Evolutionary conservation across 1,140 invertebrate genomes (phyloP).

Genomic region (Riptortus pedestris): DNA sequence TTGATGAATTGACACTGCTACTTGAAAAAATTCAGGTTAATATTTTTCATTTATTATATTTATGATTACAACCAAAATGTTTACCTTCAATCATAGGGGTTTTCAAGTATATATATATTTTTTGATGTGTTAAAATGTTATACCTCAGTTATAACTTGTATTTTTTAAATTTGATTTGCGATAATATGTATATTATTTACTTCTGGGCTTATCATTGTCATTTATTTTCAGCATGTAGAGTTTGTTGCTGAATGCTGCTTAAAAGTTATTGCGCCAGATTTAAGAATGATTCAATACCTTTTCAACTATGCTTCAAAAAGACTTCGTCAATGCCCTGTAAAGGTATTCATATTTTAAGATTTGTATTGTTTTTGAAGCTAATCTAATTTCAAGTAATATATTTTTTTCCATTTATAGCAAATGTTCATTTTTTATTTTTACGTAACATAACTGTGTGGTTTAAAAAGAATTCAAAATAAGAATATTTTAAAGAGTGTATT

Average conservation of each 20-base stretch:
- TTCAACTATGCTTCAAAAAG: conserved; percentile 7
- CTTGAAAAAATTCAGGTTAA: conserved; percentile 1
- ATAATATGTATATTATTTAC: background rate
- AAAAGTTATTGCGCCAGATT: conserved; percentile 33
- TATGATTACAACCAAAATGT: background rate
- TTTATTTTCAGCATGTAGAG: conserved; percentile 34
- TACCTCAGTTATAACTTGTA: background rate
- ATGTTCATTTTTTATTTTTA: no score
- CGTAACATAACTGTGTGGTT: no score
- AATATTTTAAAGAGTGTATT: background rate
- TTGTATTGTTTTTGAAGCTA: background rate
- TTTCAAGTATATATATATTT: background rate
- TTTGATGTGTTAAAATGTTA: background rate
- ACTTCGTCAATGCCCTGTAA: background rate
- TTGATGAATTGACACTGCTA: background rate
- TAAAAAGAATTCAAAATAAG: no score
- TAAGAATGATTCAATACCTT: conserved; percentile 17
- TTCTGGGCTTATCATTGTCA: background rate
- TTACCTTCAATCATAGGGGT: background rate
- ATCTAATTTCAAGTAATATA: background rate
- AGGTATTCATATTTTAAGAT: background rate
- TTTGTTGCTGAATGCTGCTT: conserved; percentile 38
- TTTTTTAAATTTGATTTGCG: background rate
- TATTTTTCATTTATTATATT: background rate
- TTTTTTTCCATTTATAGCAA: no score